Percentiles rank a stretch among this genome's conserved stretches.
Evolutionary conservation across 92 coral and sea anemone genomes (phyloP).

Genomic region (Porites rus): DNA sequence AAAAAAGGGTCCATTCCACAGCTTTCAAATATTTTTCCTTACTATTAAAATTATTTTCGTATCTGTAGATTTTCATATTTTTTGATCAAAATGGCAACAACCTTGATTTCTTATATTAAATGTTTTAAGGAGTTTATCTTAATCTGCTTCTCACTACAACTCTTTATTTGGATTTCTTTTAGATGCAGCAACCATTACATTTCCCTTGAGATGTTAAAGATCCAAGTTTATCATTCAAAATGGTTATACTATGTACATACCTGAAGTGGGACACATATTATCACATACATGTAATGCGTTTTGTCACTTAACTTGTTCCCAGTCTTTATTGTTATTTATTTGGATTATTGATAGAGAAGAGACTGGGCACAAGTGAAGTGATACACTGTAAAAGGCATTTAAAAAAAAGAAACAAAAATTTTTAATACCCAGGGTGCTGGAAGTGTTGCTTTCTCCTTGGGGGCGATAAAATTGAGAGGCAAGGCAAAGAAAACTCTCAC

Average conservation of each 20-base stretch:
- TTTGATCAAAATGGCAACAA: too few species aligned
- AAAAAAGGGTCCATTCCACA: too few species aligned
- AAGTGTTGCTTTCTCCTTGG: too few species aligned
- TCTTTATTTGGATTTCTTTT: slow-evolving; percentile 19
- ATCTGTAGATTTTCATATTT: too few species aligned
- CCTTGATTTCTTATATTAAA: too few species aligned
- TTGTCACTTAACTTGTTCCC: neutral
- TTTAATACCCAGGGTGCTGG: too few species aligned
- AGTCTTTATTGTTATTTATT: neutral
- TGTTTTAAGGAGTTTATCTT: too few species aligned
- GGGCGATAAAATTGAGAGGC: too few species aligned
- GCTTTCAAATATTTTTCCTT: too few species aligned
- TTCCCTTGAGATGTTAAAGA: slow-evolving; percentile 45
- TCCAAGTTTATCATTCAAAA: neutral
- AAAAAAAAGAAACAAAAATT: neutral
- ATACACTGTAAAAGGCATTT: neutral
- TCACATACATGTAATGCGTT: neutral
- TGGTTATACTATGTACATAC: slow-evolving; percentile 22
- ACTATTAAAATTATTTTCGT: too few species aligned
- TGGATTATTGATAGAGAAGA: slow-evolving; percentile 1
- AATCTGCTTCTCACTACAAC: too few species aligned
- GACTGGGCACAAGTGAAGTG: neutral
- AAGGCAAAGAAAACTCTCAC: too few species aligned
- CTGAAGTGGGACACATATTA: neutral
- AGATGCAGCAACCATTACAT: slow-evolving; percentile 84